These are phyloP conservation scores for Podarcis cretensis DNA, from an alignment of 2,113 vertebrate genomes.

Conservation along the genomic window DNA sequence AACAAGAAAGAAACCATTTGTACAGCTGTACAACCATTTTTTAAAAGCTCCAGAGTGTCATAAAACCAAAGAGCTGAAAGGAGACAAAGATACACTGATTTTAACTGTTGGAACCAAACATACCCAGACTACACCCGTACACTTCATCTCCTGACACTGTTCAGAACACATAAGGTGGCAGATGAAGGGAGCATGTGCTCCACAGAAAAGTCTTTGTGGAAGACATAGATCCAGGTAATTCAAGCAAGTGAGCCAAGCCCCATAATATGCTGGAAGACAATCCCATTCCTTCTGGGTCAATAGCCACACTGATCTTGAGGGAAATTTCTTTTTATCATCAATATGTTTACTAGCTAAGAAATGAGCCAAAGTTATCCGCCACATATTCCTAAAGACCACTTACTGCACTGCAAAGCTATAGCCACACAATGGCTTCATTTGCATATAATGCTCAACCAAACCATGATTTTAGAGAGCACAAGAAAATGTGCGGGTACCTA, in stretches of 20 bases:
- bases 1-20: not conserved
- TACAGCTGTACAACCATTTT: not conserved
- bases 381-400: not conserved
- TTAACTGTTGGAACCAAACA: not conserved
- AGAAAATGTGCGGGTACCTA: no score
- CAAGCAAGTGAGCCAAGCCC: not conserved
- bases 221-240: no score
- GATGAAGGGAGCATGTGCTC: no score
- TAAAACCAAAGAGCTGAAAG: not conserved
- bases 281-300: not conserved
- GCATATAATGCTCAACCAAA: no score
- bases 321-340: not conserved
- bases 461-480: no score
- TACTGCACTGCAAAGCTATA: not conserved
- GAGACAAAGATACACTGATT: not conserved
- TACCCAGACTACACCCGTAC: no score
- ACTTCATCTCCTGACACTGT: not conserved
- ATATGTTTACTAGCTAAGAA: not conserved
- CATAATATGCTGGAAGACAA: not conserved
- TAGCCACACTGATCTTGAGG: not conserved
- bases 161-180: not conserved
- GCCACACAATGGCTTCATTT: no score
- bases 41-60: not conserved
- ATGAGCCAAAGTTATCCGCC: not conserved
- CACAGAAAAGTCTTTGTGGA: not conserved